Percentiles rank a stretch among this genome's conserved stretches.
Conservation (phyloP, 64 coral and sea anemone species). For the Montipora sp. region DNA sequence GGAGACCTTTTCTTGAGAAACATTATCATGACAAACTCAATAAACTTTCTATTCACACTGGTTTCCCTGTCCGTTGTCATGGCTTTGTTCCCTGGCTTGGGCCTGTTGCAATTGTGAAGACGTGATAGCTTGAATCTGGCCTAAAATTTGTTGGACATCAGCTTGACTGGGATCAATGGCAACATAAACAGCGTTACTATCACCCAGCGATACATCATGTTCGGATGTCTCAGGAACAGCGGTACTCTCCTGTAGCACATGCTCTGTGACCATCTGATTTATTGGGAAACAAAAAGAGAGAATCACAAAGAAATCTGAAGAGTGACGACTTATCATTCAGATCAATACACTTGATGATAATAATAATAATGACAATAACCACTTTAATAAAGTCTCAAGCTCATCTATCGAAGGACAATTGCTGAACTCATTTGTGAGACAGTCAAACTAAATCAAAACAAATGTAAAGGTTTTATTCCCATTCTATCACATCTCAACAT, state of each 20-base stretch:
- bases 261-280: constrained; percentile 27
- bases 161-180: constrained; percentile 87
- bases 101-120: constrained; percentile 30
- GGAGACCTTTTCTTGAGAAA: neutral
- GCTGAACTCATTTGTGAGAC: too few species aligned
- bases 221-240: constrained; percentile 60
- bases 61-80: neutral
- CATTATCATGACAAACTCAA: neutral
- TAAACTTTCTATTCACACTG: neutral
- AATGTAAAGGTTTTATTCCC: too few species aligned
- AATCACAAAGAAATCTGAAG: neutral
- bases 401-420: too few species aligned
- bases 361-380: too few species aligned
- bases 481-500: too few species aligned
- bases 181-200: constrained; percentile 75
- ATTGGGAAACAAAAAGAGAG: neutral
- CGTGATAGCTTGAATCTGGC: constrained; percentile 78
- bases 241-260: constrained; percentile 56
- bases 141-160: constrained; percentile 79
- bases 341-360: neutral
- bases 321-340: neutral
- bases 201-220: constrained; percentile 22
- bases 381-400: too few species aligned
- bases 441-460: too few species aligned
- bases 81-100: neutral